These are phyloP conservation scores for Hyphantria cunea DNA, from an alignment of 1,140 invertebrate genomes.

Conservation along the genomic window DNA sequence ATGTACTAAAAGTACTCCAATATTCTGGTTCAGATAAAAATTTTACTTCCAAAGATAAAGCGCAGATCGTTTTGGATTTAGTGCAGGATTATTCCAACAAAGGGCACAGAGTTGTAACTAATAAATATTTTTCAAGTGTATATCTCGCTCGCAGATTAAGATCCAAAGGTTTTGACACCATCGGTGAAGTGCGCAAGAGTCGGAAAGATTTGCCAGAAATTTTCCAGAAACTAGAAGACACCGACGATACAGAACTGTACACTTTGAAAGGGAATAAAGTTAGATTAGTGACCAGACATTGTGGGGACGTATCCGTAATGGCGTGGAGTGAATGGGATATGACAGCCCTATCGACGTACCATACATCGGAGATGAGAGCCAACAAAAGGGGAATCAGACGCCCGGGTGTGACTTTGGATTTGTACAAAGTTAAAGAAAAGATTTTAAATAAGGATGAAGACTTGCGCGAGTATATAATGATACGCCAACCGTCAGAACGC, in stretches of 20 bases:
- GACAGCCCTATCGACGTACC: not conserved
- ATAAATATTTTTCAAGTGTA: not conserved
- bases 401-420: not conserved
- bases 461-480: not conserved
- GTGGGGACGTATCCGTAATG: not conserved
- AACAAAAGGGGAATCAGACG: not conserved
- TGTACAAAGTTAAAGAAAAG: not conserved
- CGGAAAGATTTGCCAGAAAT: not conserved
- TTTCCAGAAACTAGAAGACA: not conserved
- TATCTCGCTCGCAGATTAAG: not conserved
- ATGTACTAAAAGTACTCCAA: not conserved
- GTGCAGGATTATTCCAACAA: not conserved
- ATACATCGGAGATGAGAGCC: not conserved
- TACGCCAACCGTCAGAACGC: not conserved
- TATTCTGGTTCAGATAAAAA: not conserved
- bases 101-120: not conserved
- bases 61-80: not conserved
- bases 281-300: not conserved
- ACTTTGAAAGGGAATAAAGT: not conserved
- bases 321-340: not conserved
- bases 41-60: not conserved
- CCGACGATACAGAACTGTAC: not conserved
- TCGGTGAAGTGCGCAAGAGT: not conserved
- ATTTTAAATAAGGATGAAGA: not conserved
- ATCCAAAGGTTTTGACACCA: not conserved